These are phyloP conservation scores for Octopus bimaculoides DNA, from an alignment of 1,140 invertebrate species.

Conservation along the genomic window DNA sequence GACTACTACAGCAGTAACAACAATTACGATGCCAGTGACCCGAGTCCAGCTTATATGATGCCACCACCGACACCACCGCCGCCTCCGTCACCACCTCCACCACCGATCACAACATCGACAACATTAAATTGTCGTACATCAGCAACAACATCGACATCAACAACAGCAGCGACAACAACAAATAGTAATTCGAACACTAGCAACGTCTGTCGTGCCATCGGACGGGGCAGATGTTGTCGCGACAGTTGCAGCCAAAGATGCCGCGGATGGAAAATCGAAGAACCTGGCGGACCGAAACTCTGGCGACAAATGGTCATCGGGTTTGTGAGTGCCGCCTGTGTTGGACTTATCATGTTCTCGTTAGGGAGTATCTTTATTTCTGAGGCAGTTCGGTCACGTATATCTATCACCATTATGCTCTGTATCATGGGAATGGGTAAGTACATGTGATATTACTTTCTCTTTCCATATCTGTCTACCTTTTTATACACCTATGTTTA, in stretches of 20 bases:
- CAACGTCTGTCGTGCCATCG: background rate
- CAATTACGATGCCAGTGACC: too few relatives aligned
- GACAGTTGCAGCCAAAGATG: background rate
- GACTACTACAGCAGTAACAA: too few relatives aligned
- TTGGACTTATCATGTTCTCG: slow-evolving; percentile 39
- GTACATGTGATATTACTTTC: background rate
- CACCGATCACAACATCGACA: too few relatives aligned
- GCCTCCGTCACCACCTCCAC: too few relatives aligned
- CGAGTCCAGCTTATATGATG: too few relatives aligned
- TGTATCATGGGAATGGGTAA: slow-evolving; percentile 49
- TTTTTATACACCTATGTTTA: too few relatives aligned
- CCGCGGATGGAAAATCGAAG: slow-evolving; percentile 8
- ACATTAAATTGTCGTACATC: too few relatives aligned
- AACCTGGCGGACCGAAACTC: slow-evolving; percentile 27
- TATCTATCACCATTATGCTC: slow-evolving; percentile 43
- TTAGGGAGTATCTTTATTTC: slow-evolving; percentile 38
- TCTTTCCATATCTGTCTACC: too few relatives aligned
- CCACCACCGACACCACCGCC: too few relatives aligned
- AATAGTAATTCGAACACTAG: background rate
- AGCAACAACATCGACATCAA: too few relatives aligned
- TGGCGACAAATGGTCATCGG: slow-evolving; percentile 42
- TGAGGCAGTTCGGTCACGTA: slow-evolving; percentile 32
- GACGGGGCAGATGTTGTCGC: background rate
- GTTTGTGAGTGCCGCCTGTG: slow-evolving; percentile 35
- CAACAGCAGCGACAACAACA: background rate